Evolutionary conservation across 2,113 vertebrate species (phyloP).

Genomic region (Cyrtonyx montezumae): DNA sequence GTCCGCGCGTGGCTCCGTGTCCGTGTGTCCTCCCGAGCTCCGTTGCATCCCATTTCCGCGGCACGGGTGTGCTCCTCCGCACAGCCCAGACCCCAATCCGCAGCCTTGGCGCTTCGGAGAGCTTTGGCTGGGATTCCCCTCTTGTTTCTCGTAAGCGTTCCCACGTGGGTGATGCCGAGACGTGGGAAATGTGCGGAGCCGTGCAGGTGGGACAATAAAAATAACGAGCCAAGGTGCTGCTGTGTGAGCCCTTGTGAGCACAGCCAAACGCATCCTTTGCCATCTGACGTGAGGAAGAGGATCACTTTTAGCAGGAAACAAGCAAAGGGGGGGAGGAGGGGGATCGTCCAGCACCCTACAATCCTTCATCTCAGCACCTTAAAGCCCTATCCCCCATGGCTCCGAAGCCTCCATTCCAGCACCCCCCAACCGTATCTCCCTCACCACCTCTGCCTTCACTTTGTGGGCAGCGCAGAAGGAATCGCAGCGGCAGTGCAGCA

Average conservation of each 20-base stretch:
- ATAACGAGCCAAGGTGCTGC: background rate
- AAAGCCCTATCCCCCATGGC: too few relatives aligned
- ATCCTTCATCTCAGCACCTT: too few relatives aligned
- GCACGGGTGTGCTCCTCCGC: too few relatives aligned
- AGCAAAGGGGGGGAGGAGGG: too few relatives aligned
- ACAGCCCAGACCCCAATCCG: background rate
- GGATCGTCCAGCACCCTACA: too few relatives aligned
- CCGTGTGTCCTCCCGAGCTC: too few relatives aligned
- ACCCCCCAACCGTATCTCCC: too few relatives aligned
- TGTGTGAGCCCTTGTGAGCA: background rate
- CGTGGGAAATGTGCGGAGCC: background rate
- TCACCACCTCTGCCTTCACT: too few relatives aligned
- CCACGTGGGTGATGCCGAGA: background rate
- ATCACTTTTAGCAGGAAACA: too few relatives aligned
- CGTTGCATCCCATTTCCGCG: background rate
- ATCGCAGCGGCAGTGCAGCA: background rate
- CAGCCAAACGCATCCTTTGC: background rate
- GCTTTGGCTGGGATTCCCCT: constrained; percentile 7
- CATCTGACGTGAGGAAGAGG: background rate
- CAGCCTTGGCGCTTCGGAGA: background rate
- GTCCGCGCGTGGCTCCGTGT: background rate
- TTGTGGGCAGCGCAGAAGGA: too few relatives aligned
- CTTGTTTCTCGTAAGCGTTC: constrained; percentile 43
- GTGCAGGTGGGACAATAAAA: constrained; percentile 7
- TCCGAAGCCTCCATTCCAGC: too few relatives aligned